Conservation (phyloP, 92 coral and sea anemone genomes). For the Actinostola sp. region DNA sequence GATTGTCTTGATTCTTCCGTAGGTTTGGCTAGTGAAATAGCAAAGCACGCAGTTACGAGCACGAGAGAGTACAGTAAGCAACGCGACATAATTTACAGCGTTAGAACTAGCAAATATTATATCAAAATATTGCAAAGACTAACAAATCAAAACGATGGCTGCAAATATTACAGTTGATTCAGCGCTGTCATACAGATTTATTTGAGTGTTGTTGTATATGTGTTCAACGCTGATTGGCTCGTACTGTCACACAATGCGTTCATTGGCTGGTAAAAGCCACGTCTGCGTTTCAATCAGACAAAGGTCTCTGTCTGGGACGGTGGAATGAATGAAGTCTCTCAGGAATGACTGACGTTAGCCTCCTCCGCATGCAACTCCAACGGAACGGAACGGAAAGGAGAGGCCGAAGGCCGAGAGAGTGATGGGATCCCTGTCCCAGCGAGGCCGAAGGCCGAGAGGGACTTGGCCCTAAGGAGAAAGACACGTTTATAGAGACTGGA, state of each 20-base stretch:
- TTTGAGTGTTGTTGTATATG: constrained; percentile 1
- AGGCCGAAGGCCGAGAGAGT: too few relatives aligned
- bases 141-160: too few relatives aligned
- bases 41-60: background rate
- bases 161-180: constrained; percentile 24
- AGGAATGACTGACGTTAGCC: background rate
- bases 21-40: constrained; percentile 16
- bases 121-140: background rate
- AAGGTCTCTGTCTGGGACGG: constrained; percentile 1
- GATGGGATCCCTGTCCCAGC: too few relatives aligned
- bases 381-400: too few relatives aligned
- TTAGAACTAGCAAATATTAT: too few relatives aligned
- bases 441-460: too few relatives aligned
- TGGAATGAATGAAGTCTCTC: constrained; percentile 1
- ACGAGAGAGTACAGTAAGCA: background rate
- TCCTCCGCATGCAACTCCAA: too few relatives aligned
- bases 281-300: background rate
- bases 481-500: too few relatives aligned
- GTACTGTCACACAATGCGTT: background rate
- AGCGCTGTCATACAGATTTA: constrained; percentile 10
- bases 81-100: background rate
- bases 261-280: constrained; percentile 13
- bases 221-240: constrained; percentile 20
- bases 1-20: background rate
- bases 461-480: too few relatives aligned